Base-by-base conservation (phyloP, 2,797 vertebrate genomes). In the Prionace glauca region DNA sequence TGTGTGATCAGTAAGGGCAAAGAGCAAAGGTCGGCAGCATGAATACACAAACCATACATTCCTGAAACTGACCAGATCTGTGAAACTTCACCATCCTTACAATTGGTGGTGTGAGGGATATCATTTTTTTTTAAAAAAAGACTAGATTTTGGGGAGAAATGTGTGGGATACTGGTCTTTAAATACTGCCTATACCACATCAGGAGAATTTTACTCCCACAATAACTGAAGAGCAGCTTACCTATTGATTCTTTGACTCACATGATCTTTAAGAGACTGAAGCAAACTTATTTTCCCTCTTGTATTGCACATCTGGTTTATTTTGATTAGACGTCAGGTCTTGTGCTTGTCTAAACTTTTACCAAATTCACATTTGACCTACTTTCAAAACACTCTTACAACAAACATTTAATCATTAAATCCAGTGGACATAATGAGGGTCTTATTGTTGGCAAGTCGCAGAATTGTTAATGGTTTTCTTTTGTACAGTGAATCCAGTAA, bases 21-120 rank as follows among this genome's bases (percentile, higher is more conserved):
- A 93, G 91, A 26, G 91, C 91, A 93, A 65, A 93, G 67, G 91
- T 69, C 91, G 71, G n/a, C 65, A 71, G 67, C 91, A 71, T 67
- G 65, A 93, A 67, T 94, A 94, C 93, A 94, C 69, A 74, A 74
- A 94, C 36, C 69, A 41, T 8, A 50, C 69, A 94, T 94, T 94
- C 93, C 93, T 94, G 93, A 94, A 29, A 72, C 69, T 94, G 93
- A 94, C 93, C 69, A 74, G 67, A 36, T 94, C 93, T 94, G 93
- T 94, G 93, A 50, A 94, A 94, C 93, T 94, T 72, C 93, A 94
- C 14, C 74, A 56, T 50, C 41, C 50, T 74, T 94, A 32, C 14
- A 94, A 94, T 69, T 67, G 45, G 45, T 50, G 62, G 41, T 62
- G 20, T 20, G n/a, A 92, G n/a, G 32, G 36, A 36, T 94, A 72